Conservation (phyloP, 2,113 vertebrate species). For the Salvelinus fontinalis region DNA sequence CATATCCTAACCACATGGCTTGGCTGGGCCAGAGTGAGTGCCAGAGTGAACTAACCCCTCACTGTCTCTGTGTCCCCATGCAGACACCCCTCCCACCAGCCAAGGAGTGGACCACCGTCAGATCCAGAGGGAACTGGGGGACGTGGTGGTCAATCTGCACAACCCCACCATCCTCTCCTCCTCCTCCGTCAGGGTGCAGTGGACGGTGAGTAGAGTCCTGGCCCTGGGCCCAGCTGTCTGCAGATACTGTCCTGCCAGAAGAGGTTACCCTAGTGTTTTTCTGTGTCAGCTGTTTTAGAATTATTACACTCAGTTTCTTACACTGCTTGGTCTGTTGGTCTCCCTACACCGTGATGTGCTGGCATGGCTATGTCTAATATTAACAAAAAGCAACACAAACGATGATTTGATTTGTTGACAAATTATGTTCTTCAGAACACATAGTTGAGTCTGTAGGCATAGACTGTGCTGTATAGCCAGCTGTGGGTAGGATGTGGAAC, state of each 20-base stretch:
- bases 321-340: no score
- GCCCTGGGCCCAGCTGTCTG: not conserved
- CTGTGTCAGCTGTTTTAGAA: no score
- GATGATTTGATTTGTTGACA: not conserved
- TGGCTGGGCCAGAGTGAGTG: not conserved
- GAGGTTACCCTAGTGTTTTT: no score
- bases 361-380: not conserved
- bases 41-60: not conserved
- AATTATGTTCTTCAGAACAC: not conserved
- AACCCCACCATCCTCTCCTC: conserved; percentile 92
- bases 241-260: no score
- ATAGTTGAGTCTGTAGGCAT: not conserved
- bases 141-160: conserved; percentile 91
- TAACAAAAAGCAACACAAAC: not conserved
- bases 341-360: no score
- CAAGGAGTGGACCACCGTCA: conserved; percentile 96
- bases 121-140: conserved; percentile 92
- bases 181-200: conserved; percentile 93
- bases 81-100: conserved; percentile 86
- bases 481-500: not conserved
- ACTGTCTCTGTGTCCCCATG: conserved; percentile 13
- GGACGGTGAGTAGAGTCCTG: conserved; percentile 82
- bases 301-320: no score
- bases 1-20: not conserved
- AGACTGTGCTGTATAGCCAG: not conserved